A percentile compares a stretch with the other conserved stretches of the same genome.
These are phyloP conservation scores for Phyllotreta striolata DNA, from an alignment of 2,888 invertebrate genomes.

Conservation along the genomic window DNA sequence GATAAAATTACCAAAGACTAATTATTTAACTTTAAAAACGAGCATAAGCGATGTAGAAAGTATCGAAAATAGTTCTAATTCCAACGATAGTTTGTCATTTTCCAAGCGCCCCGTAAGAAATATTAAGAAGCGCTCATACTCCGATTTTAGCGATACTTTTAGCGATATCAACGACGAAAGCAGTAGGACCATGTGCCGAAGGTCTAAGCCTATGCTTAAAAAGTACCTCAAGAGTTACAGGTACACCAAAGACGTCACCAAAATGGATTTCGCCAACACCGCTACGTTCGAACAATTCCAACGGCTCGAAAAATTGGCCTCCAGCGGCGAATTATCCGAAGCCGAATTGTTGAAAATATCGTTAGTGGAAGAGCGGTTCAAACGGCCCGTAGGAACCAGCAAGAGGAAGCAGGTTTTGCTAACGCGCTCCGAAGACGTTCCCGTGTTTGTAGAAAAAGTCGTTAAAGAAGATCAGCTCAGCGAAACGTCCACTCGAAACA, in stretches of 20 bases:
- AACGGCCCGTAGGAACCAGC: conserved; percentile 16
- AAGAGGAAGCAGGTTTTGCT: conserved; percentile 44
- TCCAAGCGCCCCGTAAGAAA: conserved; percentile 25
- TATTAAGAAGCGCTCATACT: conserved; percentile 21
- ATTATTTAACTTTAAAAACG: no score
- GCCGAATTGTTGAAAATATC: conserved; percentile 32
- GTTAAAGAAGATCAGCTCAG: conserved; percentile 12
- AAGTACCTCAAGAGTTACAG: conserved; percentile 14
- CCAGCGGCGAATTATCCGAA: conserved; percentile 21
- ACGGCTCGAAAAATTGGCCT: conserved; percentile 12
- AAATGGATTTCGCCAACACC: conserved; percentile 39
- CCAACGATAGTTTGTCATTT: conserved; percentile 4
- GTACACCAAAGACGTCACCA: conserved; percentile 1
- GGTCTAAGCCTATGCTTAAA: conserved; percentile 22
- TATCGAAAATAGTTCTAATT: conserved; percentile 10
- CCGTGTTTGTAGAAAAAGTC: not conserved
- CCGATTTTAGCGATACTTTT: conserved; percentile 21
- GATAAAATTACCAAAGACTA: no score
- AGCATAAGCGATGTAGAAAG: not conserved
- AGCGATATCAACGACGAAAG: conserved; percentile 17
- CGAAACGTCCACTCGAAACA: not conserved
- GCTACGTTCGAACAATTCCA: conserved; percentile 38
- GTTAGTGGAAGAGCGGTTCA: conserved; percentile 13
- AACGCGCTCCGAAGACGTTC: conserved; percentile 32
- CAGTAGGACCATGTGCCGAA: conserved; percentile 24